Percentiles rank a stretch among this genome's conserved stretches.
phyloP scores from a whole-genome alignment of 2,797 vertebrate species.

The Paguma larvata region DNA sequence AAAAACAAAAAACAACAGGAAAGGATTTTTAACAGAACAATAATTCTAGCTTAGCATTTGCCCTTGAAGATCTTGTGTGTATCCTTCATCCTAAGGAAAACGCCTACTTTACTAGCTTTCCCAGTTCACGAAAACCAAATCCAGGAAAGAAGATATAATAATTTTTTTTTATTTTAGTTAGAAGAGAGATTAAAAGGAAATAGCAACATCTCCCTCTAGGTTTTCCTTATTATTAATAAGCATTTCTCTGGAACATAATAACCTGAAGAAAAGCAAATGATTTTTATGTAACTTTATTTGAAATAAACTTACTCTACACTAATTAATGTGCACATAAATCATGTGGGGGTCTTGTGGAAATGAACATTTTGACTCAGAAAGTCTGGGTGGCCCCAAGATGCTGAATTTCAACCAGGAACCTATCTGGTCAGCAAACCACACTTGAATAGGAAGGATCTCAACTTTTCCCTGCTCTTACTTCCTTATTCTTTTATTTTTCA shows the following conservation, averaged over 20 bases:
- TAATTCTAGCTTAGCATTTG: conserved; percentile 37
- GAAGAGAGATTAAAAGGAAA: conserved; percentile 2
- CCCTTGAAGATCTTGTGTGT: conserved; percentile 4
- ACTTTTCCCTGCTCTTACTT: background rate
- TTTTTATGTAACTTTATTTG: conserved; percentile 41
- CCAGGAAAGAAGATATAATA: background rate
- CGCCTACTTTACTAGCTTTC: conserved; percentile 28
- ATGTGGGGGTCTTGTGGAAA: background rate
- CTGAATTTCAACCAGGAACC: background rate
- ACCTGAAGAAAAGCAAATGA: conserved; percentile 18
- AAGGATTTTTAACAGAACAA: conserved; percentile 47
- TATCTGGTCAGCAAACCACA: background rate
- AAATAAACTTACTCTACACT: conserved; percentile 31
- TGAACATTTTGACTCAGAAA: conserved; percentile 14
- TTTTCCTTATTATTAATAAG: background rate
- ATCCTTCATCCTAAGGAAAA: conserved; percentile 27
- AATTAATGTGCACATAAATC: background rate
- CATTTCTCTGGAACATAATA: conserved; percentile 21
- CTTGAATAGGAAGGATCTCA: background rate
- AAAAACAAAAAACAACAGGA: background rate
- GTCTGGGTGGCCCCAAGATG: background rate
- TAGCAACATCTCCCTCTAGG: background rate
- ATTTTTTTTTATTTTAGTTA: background rate
- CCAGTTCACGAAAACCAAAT: background rate
- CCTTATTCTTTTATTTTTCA: background rate